Evolutionary conservation across 2,888 invertebrate species (phyloP).

Genomic region (Ophion slaviceki): DNA sequence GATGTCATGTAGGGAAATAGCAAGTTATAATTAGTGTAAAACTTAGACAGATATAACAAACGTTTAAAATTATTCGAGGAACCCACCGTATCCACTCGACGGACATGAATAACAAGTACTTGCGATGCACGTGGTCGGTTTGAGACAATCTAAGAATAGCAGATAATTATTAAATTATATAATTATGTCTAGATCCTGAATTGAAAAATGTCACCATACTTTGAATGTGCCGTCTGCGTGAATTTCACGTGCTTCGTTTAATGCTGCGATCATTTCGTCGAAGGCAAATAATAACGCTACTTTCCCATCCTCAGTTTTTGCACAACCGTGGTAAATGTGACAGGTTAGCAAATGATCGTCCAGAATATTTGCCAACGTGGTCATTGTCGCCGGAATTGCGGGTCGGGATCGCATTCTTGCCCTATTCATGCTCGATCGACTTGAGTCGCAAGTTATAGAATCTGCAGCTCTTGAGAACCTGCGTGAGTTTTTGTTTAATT

Average conservation of each 20-base stretch:
- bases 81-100: too few species aligned
- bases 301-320: neutral
- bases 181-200: neutral
- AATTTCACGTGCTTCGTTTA: neutral
- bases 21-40: neutral
- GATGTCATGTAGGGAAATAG: neutral
- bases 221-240: constrained; percentile 14
- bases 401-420: neutral
- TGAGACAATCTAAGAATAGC: neutral
- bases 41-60: neutral
- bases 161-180: neutral
- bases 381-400: neutral
- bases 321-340: neutral
- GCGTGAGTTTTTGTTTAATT: neutral
- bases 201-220: neutral
- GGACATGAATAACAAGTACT: neutral
- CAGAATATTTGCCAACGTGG: neutral
- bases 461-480: constrained; percentile 4
- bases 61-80: too few species aligned
- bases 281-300: constrained; percentile 5
- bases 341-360: neutral
- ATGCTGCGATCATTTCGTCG: constrained; percentile 7
- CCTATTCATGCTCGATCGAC: neutral
- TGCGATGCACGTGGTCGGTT: neutral
- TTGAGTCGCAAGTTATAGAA: neutral